These are phyloP conservation scores for Sinhomidia bicolor DNA, from an alignment of 2,888 invertebrate species.

Conservation along the genomic window DNA sequence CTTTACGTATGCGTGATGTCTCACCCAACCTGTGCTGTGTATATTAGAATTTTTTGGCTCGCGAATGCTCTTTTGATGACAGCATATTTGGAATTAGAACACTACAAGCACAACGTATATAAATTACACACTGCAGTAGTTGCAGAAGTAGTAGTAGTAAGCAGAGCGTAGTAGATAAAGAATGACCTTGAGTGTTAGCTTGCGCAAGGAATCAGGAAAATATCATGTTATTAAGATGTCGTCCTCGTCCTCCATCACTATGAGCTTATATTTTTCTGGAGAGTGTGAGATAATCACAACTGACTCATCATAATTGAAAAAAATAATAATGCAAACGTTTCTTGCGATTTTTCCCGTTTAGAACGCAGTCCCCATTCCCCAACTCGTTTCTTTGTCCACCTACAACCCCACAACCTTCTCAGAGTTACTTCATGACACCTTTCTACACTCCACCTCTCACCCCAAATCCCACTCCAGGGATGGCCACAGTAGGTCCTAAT, in stretches of 20 bases:
- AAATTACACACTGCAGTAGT: not conserved
- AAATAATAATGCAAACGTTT: too few species aligned
- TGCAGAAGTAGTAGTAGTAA: not conserved
- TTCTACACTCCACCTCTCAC: slow-evolving; percentile 80
- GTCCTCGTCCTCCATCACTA: not conserved
- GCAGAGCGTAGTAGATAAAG: not conserved
- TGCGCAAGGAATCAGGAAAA: slow-evolving; percentile 31
- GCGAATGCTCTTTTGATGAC: not conserved
- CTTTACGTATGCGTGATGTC: too few species aligned
- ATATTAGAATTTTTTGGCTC: not conserved
- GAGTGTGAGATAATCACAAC: not conserved
- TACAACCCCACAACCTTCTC: slow-evolving; percentile 74
- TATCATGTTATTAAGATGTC: not conserved
- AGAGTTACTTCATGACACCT: slow-evolving; percentile 79
- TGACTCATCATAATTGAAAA: slow-evolving; percentile 27
- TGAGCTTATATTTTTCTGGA: not conserved
- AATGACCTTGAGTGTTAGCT: slow-evolving; percentile 29
- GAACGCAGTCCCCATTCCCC: slow-evolving; percentile 78
- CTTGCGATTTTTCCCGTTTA: slow-evolving; percentile 59
- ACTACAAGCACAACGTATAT: not conserved
- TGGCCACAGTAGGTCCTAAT: slow-evolving; percentile 58
- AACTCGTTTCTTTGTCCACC: slow-evolving; percentile 78
- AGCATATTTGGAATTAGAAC: not conserved
- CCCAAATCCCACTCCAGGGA: slow-evolving; percentile 72
- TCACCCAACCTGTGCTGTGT: too few species aligned